phyloP scores from a whole-genome alignment of 2,888 invertebrate species.

The Tortricodes alternella region DNA sequence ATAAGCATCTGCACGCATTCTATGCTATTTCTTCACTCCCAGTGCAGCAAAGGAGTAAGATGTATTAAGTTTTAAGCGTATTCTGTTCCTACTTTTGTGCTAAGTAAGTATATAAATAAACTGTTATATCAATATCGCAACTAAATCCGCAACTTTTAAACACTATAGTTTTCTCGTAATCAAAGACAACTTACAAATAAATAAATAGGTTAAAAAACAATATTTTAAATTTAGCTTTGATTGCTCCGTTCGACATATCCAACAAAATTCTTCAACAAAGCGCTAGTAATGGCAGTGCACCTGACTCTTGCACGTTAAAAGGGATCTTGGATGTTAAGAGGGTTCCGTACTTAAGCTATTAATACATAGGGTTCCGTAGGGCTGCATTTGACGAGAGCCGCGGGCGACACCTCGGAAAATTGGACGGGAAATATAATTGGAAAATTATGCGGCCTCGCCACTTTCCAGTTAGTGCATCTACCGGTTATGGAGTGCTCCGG shows the following conservation, averaged over 20 bases:
- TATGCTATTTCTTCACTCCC: too few species aligned
- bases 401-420: conserved; percentile 81
- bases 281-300: conserved; percentile 48
- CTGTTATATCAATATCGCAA: too few species aligned
- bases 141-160: too few species aligned
- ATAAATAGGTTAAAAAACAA: background rate
- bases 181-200: too few species aligned
- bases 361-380: conserved; percentile 47
- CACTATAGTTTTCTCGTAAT: too few species aligned
- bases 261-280: conserved; percentile 12
- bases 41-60: too few species aligned
- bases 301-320: conserved; percentile 56
- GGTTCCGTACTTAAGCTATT: conserved; percentile 34
- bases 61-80: too few species aligned
- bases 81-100: too few species aligned
- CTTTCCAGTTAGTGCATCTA: conserved; percentile 51
- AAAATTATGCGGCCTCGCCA: conserved; percentile 79
- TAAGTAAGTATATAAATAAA: too few species aligned
- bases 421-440: conserved; percentile 82
- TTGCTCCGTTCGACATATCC: background rate
- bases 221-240: background rate
- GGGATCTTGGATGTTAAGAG: conserved; percentile 34
- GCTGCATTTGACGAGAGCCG: conserved; percentile 80
- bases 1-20: too few species aligned
- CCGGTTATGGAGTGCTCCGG: conserved; percentile 33